Percentiles rank a stretch among this genome's conserved stretches.
Evolutionary conservation across 2,888 invertebrate species (phyloP).

Genomic region (Linnaemya vulpina): DNA sequence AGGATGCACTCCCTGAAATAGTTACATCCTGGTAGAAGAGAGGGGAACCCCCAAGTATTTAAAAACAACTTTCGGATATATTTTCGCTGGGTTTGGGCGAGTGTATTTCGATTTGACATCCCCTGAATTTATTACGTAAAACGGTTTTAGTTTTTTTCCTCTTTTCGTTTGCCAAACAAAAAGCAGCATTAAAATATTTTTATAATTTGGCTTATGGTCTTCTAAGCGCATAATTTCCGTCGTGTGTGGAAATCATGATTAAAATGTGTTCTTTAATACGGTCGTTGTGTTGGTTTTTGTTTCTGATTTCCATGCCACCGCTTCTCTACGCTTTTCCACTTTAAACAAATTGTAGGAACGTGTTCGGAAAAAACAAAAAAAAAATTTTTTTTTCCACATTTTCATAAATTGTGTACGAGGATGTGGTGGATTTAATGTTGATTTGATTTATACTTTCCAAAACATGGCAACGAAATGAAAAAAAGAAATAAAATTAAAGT

Average conservation of each 20-base stretch:
- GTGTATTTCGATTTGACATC: too few species aligned
- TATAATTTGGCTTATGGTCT: conserved; percentile 21
- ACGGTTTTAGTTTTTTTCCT: background rate
- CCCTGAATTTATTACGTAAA: too few species aligned
- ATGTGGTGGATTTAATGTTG: conserved; percentile 48
- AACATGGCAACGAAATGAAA: conserved; percentile 25
- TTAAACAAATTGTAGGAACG: conserved; percentile 40
- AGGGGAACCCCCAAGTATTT: too few species aligned
- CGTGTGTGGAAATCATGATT: conserved; percentile 55
- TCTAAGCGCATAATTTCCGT: conserved; percentile 49
- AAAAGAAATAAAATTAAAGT: background rate
- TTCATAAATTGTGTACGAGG: conserved; percentile 4
- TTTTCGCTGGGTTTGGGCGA: too few species aligned
- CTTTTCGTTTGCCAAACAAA: background rate
- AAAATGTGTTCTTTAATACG: conserved; percentile 38
- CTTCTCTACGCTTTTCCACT: background rate
- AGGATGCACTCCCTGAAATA: too few species aligned
- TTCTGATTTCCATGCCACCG: background rate
- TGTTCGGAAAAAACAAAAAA: background rate
- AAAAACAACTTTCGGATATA: too few species aligned
- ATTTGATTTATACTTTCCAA: conserved; percentile 52
- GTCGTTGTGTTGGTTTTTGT: background rate
- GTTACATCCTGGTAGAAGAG: too few species aligned
- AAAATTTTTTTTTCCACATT: background rate
- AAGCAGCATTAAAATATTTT: background rate